Base-by-base conservation (phyloP, 1,140 invertebrate species). In the Euborellia annulipes region DNA sequence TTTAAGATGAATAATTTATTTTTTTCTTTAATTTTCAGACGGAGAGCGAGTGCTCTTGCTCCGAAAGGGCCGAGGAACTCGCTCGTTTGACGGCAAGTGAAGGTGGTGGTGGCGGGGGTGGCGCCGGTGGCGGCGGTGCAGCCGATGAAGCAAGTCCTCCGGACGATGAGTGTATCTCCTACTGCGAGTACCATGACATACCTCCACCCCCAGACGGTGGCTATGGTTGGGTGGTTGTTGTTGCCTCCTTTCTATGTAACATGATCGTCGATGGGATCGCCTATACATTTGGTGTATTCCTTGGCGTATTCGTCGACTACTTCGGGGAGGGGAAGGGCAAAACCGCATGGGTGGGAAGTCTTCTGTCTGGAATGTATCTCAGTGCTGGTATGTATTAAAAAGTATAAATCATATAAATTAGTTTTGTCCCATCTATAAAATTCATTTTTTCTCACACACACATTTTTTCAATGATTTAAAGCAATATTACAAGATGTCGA, bases 231-330 rank as follows among this genome's bases (percentile, higher is more conserved):
- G 76, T 93, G 62, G 82, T 98, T 49, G 92, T 96, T 21, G 79
- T 93, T 54, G 90, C 88, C 37, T 92, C 87, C 7, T 98, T 98
- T 64, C 79, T 96, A 75, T 94, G 91, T 62, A 97, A 98, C 73
- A 81, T 98, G 67, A 86, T 98, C 50, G 89, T 96, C n/a, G 94
- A 98, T 61, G 94, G 94, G 49, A 89, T 93, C 30, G 86, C 87
- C 3, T 92, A 93, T 64, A 90, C 86, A 3, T 94, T 93, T 58
- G 89, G 89, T 0, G 79, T 92, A 54, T 91, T 92, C 65, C 70
- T 91, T 3, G 67, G 73, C 13, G 78, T 85, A 55, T 83, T 95
- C 47, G 79, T 86, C 27, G 66, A 63, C 13, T 79, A 83, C 60
- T 96, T 88, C 60, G 75, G 76, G 38, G 82, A 83, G 56, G 79